A percentile compares a stretch with the other conserved stretches of the same genome.
Conservation (phyloP, 2,113 vertebrate genomes). For the Cephalopterus ornatus region DNA sequence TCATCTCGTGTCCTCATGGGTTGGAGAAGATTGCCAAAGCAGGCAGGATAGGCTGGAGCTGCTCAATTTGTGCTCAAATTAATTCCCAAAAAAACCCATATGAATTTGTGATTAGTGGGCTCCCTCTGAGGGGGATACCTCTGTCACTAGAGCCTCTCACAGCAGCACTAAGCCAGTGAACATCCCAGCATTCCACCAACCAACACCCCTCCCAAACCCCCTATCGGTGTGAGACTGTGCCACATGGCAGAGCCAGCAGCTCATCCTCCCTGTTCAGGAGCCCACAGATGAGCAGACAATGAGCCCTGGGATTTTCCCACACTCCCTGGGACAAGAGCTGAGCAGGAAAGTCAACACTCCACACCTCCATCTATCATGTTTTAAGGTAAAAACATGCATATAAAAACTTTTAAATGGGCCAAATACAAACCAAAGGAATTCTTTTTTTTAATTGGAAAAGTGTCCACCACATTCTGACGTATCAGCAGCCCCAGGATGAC, state of each 20-base stretch:
- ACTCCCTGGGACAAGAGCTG: rapidly evolving
- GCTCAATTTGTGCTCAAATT: background rate
- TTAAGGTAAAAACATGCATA: background rate
- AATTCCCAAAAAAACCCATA: background rate
- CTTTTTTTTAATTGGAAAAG: background rate
- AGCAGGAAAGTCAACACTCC: background rate
- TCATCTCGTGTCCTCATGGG: background rate
- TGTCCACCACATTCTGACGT: background rate
- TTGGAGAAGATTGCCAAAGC: background rate
- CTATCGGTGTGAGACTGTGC: rapidly evolving
- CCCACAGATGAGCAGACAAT: background rate
- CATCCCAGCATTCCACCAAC: background rate
- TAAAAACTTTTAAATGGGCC: background rate
- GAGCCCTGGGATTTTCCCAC: background rate
- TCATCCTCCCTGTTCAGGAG: background rate
- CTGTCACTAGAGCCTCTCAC: background rate
- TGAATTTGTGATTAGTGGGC: background rate
- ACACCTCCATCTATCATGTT: background rate
- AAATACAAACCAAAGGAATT: background rate
- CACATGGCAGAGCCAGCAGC: background rate
- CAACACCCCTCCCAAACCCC: background rate
- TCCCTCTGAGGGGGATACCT: background rate
- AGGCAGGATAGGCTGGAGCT: background rate
- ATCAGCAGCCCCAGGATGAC: background rate
- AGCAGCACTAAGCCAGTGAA: background rate